Percentiles rank a stretch among this genome's conserved stretches.
These are phyloP conservation scores for Pseudolycoriella hygida DNA, from an alignment of 2,888 invertebrate genomes.

Conservation along the genomic window DNA sequence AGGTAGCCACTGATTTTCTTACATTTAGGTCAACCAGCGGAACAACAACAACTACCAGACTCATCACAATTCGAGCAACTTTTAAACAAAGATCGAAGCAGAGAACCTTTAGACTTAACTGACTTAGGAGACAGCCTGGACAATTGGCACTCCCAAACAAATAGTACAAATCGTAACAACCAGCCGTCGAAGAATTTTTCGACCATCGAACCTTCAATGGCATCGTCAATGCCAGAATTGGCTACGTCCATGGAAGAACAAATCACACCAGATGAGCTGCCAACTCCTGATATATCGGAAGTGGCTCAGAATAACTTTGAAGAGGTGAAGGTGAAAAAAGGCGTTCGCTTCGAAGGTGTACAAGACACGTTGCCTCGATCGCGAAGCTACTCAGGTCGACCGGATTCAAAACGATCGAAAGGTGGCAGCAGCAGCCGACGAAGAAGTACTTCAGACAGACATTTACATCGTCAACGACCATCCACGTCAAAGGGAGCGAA, in stretches of 20 bases:
- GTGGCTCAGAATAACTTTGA: conserved; percentile 22
- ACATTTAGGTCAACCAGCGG: background rate
- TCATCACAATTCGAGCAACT: conserved; percentile 35
- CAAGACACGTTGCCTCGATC: conserved; percentile 32
- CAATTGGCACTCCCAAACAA: conserved; percentile 32
- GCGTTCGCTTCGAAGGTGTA: conserved; percentile 28
- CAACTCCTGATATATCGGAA: conserved; percentile 18
- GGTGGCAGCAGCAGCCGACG: conserved; percentile 10
- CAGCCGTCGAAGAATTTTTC: conserved; percentile 10
- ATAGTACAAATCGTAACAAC: conserved; percentile 15
- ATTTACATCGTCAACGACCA: conserved; percentile 6
- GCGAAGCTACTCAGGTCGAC: conserved; percentile 34
- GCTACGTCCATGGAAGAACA: conserved; percentile 19
- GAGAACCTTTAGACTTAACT: conserved; percentile 39
- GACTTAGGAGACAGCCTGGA: conserved; percentile 36
- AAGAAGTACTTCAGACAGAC: conserved; percentile 1
- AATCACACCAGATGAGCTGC: conserved; percentile 18
- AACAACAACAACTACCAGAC: conserved; percentile 17
- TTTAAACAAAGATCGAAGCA: conserved; percentile 35
- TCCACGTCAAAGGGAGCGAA: conserved; percentile 20
- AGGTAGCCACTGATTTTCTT: too few species aligned
- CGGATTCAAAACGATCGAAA: conserved; percentile 16
- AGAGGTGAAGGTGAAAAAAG: conserved; percentile 23
- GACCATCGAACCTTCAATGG: conserved; percentile 22
- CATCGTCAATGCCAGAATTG: conserved; percentile 45